phyloP scores from a whole-genome alignment of 2,113 vertebrate species.

The Barbus barbus region DNA sequence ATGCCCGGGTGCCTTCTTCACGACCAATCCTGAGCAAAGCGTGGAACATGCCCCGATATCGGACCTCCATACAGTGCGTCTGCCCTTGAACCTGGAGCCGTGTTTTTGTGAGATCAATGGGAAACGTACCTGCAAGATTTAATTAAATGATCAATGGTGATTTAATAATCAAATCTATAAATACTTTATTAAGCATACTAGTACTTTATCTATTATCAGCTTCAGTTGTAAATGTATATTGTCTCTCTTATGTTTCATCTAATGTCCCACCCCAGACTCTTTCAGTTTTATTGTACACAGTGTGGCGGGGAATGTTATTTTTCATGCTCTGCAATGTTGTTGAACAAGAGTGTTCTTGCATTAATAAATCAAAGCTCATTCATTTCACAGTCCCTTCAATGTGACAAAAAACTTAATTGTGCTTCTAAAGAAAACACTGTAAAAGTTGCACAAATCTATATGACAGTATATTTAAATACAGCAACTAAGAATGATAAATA shows the following conservation, averaged over 20 bases:
- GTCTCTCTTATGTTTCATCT: background rate
- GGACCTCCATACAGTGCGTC: slow-evolving; percentile 89
- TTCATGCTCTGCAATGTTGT: background rate
- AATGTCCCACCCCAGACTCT: no score
- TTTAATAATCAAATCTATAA: background rate
- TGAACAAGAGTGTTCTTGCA: background rate
- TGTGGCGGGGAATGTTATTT: background rate
- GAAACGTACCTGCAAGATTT: slow-evolving; percentile 83
- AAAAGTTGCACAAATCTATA: background rate
- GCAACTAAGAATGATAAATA: no score
- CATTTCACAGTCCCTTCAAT: background rate
- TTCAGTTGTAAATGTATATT: background rate
- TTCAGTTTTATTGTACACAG: background rate
- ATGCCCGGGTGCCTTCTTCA: slow-evolving; percentile 88
- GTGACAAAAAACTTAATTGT: no score
- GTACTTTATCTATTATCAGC: background rate
- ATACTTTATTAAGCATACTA: background rate
- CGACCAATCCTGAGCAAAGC: slow-evolving; percentile 88
- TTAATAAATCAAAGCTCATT: background rate
- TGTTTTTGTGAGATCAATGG: slow-evolving; percentile 93
- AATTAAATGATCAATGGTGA: background rate
- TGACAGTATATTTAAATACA: background rate
- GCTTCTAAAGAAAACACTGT: no score
- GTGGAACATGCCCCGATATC: slow-evolving; percentile 94
- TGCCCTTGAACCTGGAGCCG: slow-evolving; percentile 95